Conservation (phyloP, 2,888 invertebrate species). For the Holacanthella duospinosa region DNA sequence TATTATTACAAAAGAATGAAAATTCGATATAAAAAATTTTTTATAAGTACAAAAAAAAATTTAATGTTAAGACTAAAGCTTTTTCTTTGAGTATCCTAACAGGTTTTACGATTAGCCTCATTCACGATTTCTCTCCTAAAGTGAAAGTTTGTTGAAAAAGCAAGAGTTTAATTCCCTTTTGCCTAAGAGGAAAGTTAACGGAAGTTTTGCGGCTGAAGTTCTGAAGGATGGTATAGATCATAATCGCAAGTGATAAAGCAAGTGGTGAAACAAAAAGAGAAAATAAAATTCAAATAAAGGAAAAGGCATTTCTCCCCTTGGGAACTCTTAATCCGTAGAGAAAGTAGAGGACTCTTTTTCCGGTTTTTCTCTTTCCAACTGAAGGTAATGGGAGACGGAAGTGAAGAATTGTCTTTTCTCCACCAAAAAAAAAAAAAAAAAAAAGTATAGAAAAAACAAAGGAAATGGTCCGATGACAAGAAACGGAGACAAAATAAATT, state of each 20-base stretch:
- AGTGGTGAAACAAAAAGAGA: neutral
- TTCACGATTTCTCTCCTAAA: no score
- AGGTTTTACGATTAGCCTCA: no score
- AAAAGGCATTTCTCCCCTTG: neutral
- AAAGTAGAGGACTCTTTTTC: neutral
- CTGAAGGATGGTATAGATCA: neutral
- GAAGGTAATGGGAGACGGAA: no score
- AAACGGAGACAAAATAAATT: neutral
- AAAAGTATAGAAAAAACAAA: neutral
- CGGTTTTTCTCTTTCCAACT: neutral
- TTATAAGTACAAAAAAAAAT: no score
- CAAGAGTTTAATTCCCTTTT: neutral
- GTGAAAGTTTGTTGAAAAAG: no score
- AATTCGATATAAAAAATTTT: no score
- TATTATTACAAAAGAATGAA: no score
- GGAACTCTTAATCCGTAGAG: neutral
- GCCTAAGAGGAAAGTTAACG: neutral
- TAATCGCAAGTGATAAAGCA: conserved; percentile 2
- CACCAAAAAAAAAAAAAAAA: neutral
- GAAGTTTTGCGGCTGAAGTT: neutral
- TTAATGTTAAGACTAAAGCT: no score
- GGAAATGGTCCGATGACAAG: neutral
- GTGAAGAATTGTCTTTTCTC: neutral
- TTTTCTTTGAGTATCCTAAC: no score
- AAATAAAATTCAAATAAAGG: conserved; percentile 2